Conservation (phyloP, 2,888 invertebrate genomes). For the Crepidodera aurea region DNA sequence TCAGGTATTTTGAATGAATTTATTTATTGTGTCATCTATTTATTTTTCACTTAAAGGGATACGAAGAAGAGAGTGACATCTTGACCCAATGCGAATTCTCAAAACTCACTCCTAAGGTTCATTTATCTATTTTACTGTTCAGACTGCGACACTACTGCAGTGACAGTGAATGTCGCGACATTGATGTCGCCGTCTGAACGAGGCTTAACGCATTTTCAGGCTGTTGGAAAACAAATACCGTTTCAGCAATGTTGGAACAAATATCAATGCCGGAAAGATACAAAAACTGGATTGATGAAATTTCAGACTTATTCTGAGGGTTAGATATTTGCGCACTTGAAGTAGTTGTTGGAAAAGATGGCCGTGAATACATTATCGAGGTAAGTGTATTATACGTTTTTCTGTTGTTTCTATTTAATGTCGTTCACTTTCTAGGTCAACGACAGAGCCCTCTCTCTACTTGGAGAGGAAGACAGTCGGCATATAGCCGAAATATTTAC, state of each 20-base stretch:
- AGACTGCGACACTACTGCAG: no score
- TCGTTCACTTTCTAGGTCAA: conserved; percentile 65
- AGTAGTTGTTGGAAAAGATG: conserved; percentile 91
- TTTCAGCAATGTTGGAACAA: conserved; percentile 98
- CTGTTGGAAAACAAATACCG: conserved; percentile 99
- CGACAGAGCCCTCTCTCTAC: conserved; percentile 91
- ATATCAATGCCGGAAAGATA: conserved; percentile 94
- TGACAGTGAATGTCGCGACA: no score
- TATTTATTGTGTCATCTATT: no score
- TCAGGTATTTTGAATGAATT: conserved; percentile 69
- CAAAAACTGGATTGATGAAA: conserved; percentile 93
- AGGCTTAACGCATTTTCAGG: no score
- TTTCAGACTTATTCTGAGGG: conserved; percentile 87
- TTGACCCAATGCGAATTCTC: no score
- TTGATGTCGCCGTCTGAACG: no score
- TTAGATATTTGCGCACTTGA: conserved; percentile 93
- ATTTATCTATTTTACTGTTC: no score
- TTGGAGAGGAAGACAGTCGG: conserved; percentile 96
- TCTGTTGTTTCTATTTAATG: no score
- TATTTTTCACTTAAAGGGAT: no score
- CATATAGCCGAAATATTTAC: conserved; percentile 93
- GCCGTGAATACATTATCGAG: conserved; percentile 93
- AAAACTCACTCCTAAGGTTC: no score
- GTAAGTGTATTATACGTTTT: conserved; percentile 50
- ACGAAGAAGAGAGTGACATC: no score